Evolutionary conservation across 2,797 vertebrate genomes (phyloP), one percentile per base, ranked within the genome.

Genomic region (Pachyuromys duprasi): DNA sequence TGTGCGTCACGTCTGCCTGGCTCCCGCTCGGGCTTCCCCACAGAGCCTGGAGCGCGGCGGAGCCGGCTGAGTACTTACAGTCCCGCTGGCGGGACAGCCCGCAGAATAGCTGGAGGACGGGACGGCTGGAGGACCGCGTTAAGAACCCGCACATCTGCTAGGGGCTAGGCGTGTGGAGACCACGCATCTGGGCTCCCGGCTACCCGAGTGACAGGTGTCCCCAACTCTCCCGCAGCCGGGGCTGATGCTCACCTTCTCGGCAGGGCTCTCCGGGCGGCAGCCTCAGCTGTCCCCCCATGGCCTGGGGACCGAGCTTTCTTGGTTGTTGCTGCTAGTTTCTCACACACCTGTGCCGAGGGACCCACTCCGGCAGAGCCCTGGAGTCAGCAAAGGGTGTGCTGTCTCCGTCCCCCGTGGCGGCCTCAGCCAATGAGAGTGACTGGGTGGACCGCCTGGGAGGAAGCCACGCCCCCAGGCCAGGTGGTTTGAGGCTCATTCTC

Each of bases 221-320:
- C 67, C 24, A 42, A 39, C 62, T 45, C 14, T 63, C 33, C 65
- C 45, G 65, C 4, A 13, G 49, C 53, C 3, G 13, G 28, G 42
- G 53, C 78, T 57, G 17, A 62, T 69, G 92, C 98, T 96, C 87
- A 98, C 98, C 98, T 95, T 96, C 91, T 12, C 75, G 86, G 95
- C 98, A 98, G 12, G 91, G 53, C 60, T 91, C 65, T 18, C 75
- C 97, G 5, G 79, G 86, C 2, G 93, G 94, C 96, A 90, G 92
- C 70, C 86, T 93, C 97, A 97, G 95, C 88, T 82, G 93, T 14
- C 28, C 84, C 81, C 36, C 97, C 98, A 98, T 97, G 87, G 63
- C 82, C 86, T 67, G 67, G 7, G 5, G 28, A 14, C 15, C 5
- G 8, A 63, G 94, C 86, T 90, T 69, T 45, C 67, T 12, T 3